Percentiles rank a stretch among this genome's conserved stretches.
Conservation (phyloP, 2,797 vertebrate species). For the Pogoniulus pusillus region DNA sequence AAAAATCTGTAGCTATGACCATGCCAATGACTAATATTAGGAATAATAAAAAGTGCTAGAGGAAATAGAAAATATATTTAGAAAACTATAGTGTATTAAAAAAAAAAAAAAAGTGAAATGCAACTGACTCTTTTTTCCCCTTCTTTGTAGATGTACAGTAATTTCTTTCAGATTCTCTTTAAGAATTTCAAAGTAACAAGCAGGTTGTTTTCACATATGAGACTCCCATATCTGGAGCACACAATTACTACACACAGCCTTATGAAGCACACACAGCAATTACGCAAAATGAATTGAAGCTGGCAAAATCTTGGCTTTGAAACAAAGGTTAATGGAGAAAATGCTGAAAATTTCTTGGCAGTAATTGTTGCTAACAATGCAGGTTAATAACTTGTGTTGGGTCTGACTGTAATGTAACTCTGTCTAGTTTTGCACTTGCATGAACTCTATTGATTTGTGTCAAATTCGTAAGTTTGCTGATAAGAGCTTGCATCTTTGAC, state of each 20-base stretch:
- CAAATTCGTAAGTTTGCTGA: neutral
- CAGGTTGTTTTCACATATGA: neutral
- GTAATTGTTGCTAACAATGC: slow-evolving; percentile 17
- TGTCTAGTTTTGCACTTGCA: neutral
- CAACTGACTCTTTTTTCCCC: neutral
- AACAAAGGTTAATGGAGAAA: slow-evolving; percentile 21
- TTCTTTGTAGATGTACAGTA: neutral
- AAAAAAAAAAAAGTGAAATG: neutral
- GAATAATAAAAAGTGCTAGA: neutral
- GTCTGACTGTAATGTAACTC: slow-evolving; percentile 8
- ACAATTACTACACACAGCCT: neutral
- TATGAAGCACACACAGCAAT: neutral
- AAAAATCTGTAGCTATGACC: neutral
- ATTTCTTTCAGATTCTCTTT: neutral
- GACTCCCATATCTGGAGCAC: neutral
- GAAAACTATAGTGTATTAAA: neutral
- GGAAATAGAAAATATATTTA: neutral
- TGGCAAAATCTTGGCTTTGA: slow-evolving; percentile 47
- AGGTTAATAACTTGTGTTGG: neutral
- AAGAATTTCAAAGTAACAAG: neutral
- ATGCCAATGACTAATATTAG: neutral
- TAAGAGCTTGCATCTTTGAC: slow-evolving; percentile 14
- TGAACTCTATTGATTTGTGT: neutral
- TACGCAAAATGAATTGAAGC: slow-evolving; percentile 17
- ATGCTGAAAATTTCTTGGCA: slow-evolving; percentile 34